Conservation (phyloP, 2,797 vertebrate species). For the Danionella dracula region DNA sequence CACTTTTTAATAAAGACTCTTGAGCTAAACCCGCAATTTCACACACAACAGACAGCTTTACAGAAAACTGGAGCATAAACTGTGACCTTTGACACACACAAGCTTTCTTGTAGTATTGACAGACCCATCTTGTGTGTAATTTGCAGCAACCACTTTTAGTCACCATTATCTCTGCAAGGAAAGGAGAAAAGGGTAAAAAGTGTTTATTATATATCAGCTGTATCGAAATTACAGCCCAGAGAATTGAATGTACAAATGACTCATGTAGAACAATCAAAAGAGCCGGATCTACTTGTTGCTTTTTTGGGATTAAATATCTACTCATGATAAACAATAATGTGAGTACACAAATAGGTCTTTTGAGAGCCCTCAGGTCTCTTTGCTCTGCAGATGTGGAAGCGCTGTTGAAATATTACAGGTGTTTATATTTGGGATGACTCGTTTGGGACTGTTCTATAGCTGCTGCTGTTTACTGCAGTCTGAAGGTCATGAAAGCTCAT, state of each 20-base stretch:
- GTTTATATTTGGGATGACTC: background rate
- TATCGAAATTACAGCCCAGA: background rate
- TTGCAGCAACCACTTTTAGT: background rate
- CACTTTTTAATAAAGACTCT: too few relatives aligned
- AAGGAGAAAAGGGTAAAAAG: background rate
- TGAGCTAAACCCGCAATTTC: too few relatives aligned
- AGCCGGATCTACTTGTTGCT: background rate
- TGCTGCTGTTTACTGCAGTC: constrained; percentile 17
- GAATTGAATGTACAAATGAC: constrained; percentile 10
- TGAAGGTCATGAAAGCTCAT: constrained; percentile 27
- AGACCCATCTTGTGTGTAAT: background rate
- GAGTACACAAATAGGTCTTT: background rate
- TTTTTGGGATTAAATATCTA: background rate
- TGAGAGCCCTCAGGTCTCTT: background rate
- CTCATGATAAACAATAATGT: background rate
- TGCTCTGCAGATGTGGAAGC: background rate
- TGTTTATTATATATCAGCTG: constrained; percentile 12
- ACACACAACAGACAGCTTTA: too few relatives aligned
- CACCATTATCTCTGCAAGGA: background rate
- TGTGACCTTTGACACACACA: too few relatives aligned
- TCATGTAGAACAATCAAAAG: background rate
- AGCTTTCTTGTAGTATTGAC: background rate
- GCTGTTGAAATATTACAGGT: constrained; percentile 17
- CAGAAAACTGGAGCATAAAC: too few relatives aligned
- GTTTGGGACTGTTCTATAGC: constrained; percentile 2